Conservation (phyloP, 2,888 invertebrate genomes). For the Spilarctia lutea region DNA sequence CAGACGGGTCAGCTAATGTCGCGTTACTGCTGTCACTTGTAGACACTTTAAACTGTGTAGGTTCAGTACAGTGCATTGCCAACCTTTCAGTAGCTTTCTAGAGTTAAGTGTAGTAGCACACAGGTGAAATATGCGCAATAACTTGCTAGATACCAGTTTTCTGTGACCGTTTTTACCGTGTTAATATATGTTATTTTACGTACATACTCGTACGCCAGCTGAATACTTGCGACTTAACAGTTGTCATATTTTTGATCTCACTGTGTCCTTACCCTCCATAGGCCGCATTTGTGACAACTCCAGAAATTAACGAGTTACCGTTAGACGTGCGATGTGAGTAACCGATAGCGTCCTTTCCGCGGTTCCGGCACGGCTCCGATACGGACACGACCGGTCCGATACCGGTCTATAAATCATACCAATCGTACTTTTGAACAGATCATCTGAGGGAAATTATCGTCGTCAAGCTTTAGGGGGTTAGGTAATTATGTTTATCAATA, state of each 20-base stretch:
- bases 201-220: no score
- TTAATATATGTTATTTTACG: no score
- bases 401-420: conserved; percentile 59
- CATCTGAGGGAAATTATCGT: conserved; percentile 40
- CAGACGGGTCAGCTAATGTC: no score
- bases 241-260: conserved; percentile 34
- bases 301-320: conserved; percentile 78
- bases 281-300: conserved; percentile 69
- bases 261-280: conserved; percentile 47
- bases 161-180: no score
- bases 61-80: no score
- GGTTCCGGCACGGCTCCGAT: conserved; percentile 58
- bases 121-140: no score
- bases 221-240: background rate
- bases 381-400: conserved; percentile 57
- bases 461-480: conserved; percentile 32
- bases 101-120: no score
- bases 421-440: conserved; percentile 45
- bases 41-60: no score
- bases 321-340: conserved; percentile 73
- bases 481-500: conserved; percentile 19
- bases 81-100: no score
- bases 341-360: conserved; percentile 73
- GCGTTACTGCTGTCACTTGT: no score
- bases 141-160: no score